Base-by-base conservation (phyloP, 2,888 invertebrate genomes). In the Osmoderma eremita region DNA sequence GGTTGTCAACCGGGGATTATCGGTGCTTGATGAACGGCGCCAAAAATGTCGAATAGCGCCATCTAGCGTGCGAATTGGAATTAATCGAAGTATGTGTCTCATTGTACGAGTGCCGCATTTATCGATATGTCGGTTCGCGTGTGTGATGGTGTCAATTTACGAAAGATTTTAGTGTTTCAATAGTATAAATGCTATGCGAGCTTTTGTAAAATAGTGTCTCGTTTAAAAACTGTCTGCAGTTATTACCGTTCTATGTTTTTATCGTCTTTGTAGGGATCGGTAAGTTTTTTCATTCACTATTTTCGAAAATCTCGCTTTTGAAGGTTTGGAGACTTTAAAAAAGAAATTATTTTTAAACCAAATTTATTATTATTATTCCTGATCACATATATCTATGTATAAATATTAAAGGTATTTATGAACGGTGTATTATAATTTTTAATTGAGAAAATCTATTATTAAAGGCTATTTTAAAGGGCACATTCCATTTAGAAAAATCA, bases 231-330 rank as follows among this genome's bases (percentile, higher is more conserved):
- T 50, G 48, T 64, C 42, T 18, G 39, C 64, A 53, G 10, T 41
- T 64, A 58, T 42, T 17, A 24, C 13, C 50, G 48, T 67, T 54
- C n/a, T 48, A 61, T 68, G 61, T 58, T 65, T 64, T 45, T 24
- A 49, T 51, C 41, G 61, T 30, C 24, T 13, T 41, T 45, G 38
- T 41, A 39, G 30, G 13, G 20, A 39, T 61, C 41, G 68, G 68
- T 68, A 61, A 68, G 68, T 61, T 15, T 64, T 68, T 68, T 45
- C 65, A 58, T 68, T 68, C 67, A 67, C 30, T 66, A 63, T 63
- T 67, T 54, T 15, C 3, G 30, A 15, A 42, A 65, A 65, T 38
- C 41, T 53, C 30, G 3, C 15, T 20, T 30, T 50, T 65, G 50
- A 45, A 65, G 65, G 65, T 65, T 65, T 58, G 24, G 50, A 58